These are phyloP conservation scores for Oostethus manadensis DNA, from an alignment of 2,113 vertebrate genomes.

Conservation along the genomic window DNA sequence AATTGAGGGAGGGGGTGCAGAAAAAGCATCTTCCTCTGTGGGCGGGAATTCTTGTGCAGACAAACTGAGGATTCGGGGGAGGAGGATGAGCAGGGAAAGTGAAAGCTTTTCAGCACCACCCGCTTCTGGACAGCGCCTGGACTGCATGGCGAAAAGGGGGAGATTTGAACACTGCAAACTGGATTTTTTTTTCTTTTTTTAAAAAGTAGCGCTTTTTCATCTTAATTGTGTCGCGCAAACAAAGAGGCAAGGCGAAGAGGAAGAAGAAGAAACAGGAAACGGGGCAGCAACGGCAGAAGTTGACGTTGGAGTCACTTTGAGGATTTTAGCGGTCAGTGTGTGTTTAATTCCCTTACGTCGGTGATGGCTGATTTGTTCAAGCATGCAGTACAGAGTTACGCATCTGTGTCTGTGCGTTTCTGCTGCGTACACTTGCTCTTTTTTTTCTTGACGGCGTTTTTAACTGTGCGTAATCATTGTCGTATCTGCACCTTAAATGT, in stretches of 20 bases:
- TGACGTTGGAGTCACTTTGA: constrained; percentile 29
- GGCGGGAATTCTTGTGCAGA: constrained; percentile 44
- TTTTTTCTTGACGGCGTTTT: background rate
- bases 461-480: background rate
- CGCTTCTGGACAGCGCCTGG: constrained; percentile 56
- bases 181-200: constrained; percentile 10
- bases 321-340: constrained; percentile 42
- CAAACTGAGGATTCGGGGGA: constrained; percentile 28
- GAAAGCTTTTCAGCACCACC: constrained; percentile 60
- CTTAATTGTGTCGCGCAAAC: constrained; percentile 14
- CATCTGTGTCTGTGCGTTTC: constrained; percentile 36
- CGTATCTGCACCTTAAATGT: background rate
- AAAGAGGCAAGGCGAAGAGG: constrained; percentile 38
- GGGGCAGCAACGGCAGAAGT: constrained; percentile 36
- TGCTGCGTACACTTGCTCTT: constrained; percentile 20
- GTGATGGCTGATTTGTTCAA: background rate
- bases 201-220: no score
- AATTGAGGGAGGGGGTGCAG: background rate
- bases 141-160: constrained; percentile 27
- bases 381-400: constrained; percentile 22
- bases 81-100: constrained; percentile 30
- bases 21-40: constrained; percentile 1
- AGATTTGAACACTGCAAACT: constrained; percentile 25
- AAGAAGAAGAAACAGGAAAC: constrained; percentile 1
- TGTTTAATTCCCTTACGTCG: background rate